Base-by-base conservation (phyloP, 30 jellyfish, hydroid and myxozoan species). In the Aurelia coerulea region DNA sequence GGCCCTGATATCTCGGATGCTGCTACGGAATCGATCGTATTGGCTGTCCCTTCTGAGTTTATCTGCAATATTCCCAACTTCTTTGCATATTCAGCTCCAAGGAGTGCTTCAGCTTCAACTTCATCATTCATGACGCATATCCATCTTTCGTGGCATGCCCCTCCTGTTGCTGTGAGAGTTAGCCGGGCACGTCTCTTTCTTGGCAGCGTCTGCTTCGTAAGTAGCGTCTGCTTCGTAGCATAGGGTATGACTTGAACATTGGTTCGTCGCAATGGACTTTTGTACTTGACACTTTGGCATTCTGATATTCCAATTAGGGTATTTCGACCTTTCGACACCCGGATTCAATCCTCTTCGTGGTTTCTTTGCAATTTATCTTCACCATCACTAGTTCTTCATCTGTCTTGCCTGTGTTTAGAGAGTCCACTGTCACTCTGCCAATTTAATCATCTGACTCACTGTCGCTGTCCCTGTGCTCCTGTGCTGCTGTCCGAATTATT, bases 21-120 rank as follows among this genome's bases (percentile, higher is more conserved):
- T 60, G 69, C 69, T 60, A 60, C 69, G 8, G 69, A 60, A 60
- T 60, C 8, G 69, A 60, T 60, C 69, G 8, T 60, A 60, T 17
- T 60, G 69, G 69, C 8, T 17, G 69, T 17, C 10, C 46, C 79
- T 19, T 68, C 54, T 68, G 79, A 35, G 11, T 68, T 68, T 29
- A 68, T 68, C 79, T 32, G 65, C 10, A 72, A 50, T 72, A 72
- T 72, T 50, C 83, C 83, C 16, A 72, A 31, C 10, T 41, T 50
- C 68, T 72, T 72, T 72, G 83, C 83, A 72, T 72, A 79, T 50
- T 72, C 83, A 37, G 83, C 65, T 37, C 83, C 83, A 37, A 72
- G 68, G 10, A 72, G 34, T 17, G 70, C 65, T 5, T 72, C 68
- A 4, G 70, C 65, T 5, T 72, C 68, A 4, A 72, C 83, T 17